Evolutionary conservation across 2,888 invertebrate species (phyloP).

Genomic region (Eristalis intricaria): DNA sequence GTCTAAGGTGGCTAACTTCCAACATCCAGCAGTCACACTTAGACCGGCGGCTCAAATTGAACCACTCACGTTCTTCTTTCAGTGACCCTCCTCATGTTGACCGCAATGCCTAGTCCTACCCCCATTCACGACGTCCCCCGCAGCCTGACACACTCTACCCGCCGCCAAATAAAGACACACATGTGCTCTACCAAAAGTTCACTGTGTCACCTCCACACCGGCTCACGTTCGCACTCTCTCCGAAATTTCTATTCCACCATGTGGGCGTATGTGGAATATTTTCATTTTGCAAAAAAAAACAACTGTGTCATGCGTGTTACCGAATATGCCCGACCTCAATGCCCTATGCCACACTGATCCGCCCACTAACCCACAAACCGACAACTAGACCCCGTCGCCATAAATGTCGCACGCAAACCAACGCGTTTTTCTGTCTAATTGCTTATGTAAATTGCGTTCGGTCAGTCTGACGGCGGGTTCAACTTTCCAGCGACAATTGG

Average conservation of each 20-base stretch:
- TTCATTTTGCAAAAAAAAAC: constrained; percentile 2
- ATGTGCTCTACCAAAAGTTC: not conserved
- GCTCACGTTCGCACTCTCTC: not conserved
- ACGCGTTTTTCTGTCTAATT: constrained; percentile 30
- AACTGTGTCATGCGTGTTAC: constrained; percentile 19
- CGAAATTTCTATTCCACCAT: not conserved
- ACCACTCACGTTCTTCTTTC: too few relatives aligned
- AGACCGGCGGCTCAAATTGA: too few relatives aligned
- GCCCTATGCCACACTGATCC: constrained; percentile 14
- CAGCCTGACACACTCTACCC: not conserved
- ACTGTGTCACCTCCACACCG: not conserved
- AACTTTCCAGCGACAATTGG: not conserved
- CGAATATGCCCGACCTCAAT: constrained; percentile 24
- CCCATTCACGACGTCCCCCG: too few relatives aligned
- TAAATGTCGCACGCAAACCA: not conserved
- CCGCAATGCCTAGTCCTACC: too few relatives aligned
- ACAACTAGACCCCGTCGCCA: not conserved
- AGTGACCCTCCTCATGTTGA: too few relatives aligned
- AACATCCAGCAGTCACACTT: too few relatives aligned
- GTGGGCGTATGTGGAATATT: constrained; percentile 42
- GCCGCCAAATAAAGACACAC: not conserved
- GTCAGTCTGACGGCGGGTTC: not conserved
- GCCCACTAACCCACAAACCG: constrained; percentile 55
- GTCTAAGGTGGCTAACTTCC: too few relatives aligned
- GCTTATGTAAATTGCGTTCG: constrained; percentile 4